A percentile compares a stretch with the other conserved stretches of the same genome.
These are phyloP conservation scores for Phengaris arion DNA, from an alignment of 2,888 invertebrate genomes.

Conservation along the genomic window DNA sequence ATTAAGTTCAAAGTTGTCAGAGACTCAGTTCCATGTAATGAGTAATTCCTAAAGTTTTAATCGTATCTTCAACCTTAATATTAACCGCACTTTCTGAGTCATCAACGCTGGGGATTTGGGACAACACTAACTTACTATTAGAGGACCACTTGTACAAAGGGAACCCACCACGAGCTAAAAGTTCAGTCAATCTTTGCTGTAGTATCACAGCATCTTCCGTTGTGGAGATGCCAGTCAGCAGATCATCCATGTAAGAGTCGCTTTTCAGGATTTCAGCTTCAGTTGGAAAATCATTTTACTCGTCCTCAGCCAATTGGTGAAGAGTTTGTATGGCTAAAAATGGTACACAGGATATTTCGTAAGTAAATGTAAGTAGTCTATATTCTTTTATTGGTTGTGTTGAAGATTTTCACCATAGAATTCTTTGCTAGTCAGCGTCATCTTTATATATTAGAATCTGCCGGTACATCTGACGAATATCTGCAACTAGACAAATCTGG, in stretches of 20 bases:
- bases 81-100: not conserved
- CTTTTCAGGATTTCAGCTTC: conserved; percentile 31
- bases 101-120: conserved; percentile 18
- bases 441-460: conserved; percentile 35
- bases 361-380: conserved; percentile 33
- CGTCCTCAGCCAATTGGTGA: conserved; percentile 29
- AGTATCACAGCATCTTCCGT: conserved; percentile 14
- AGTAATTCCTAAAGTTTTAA: not conserved
- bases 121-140: conserved; percentile 17
- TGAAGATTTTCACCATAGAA: conserved; percentile 31
- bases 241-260: conserved; percentile 32
- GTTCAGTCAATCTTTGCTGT: conserved; percentile 18
- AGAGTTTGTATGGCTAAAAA: conserved; percentile 31
- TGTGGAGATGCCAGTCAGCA: conserved; percentile 30
- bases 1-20: conserved; percentile 29
- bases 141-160: conserved; percentile 29
- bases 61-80: not conserved
- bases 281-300: conserved; percentile 32
- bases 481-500: conserved; percentile 37
- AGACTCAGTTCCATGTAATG: conserved; percentile 13
- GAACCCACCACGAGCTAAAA: conserved; percentile 26
- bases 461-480: conserved; percentile 40
- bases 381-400: conserved; percentile 31
- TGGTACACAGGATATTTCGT: conserved; percentile 33
- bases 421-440: conserved; percentile 37